Evolutionary conservation across 2,113 vertebrate genomes (phyloP).

Genomic region (Centropus bengalensis): DNA sequence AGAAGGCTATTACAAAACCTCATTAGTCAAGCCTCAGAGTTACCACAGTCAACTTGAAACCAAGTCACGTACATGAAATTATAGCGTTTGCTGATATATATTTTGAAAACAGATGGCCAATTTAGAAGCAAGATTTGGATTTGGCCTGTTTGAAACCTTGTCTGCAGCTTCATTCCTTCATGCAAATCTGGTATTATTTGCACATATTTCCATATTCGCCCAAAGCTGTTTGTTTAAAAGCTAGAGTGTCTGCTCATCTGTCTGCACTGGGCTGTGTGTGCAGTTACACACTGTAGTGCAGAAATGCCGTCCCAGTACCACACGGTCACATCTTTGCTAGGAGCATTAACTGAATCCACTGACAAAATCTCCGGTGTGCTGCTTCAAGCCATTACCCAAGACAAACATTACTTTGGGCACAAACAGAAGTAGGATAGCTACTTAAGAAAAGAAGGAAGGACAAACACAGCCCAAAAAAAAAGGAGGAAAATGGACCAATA

Average conservation of each 20-base stretch:
- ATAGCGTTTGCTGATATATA: neutral
- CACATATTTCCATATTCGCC: neutral
- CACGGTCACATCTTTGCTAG: neutral
- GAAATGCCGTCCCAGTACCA: neutral
- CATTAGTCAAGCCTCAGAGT: neutral
- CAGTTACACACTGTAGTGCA: neutral
- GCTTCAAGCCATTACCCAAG: neutral
- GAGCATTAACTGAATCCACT: neutral
- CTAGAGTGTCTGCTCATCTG: neutral
- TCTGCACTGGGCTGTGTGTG: neutral
- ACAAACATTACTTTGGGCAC: neutral
- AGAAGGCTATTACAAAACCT: slow-evolving; percentile 37
- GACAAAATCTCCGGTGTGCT: neutral
- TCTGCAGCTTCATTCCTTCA: neutral
- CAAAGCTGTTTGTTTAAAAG: neutral
- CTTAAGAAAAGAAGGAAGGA: neutral
- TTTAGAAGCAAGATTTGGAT: neutral
- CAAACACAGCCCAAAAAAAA: neutral
- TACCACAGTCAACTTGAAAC: neutral
- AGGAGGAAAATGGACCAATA: neutral
- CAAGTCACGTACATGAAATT: neutral
- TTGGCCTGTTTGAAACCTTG: neutral
- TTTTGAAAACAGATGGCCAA: neutral
- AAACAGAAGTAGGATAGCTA: neutral
- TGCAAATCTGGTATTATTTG: neutral